phyloP scores from a whole-genome alignment of 1,140 invertebrate genomes.

The Drosophila malerkotliana region DNA sequence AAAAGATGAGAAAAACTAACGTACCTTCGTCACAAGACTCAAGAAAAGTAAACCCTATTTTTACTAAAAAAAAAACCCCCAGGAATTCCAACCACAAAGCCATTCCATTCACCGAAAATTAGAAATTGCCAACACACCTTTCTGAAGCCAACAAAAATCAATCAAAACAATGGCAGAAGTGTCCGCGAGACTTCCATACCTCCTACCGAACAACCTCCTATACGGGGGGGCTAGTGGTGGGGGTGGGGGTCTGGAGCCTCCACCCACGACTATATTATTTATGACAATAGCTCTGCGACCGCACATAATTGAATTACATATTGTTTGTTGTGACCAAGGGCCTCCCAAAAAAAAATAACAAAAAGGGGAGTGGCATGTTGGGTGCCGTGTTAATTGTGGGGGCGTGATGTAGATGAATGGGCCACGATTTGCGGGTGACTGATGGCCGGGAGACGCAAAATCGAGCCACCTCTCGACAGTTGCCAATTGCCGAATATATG shows the following conservation, averaged over 20 bases:
- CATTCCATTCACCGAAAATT: too few relatives aligned
- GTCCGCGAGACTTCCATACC: conserved; percentile 1
- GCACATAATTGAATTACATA: conserved; percentile 81
- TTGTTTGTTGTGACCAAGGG: conserved; percentile 52
- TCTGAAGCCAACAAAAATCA: conserved; percentile 4
- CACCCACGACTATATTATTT: conserved; percentile 56
- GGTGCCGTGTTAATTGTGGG: conserved; percentile 70
- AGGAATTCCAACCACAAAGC: too few relatives aligned
- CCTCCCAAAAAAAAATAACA: conserved; percentile 2
- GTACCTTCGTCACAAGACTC: too few relatives aligned
- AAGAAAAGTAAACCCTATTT: too few relatives aligned
- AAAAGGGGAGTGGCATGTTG: conserved; percentile 45
- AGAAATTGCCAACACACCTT: too few relatives aligned
- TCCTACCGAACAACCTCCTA: too few relatives aligned
- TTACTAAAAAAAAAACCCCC: too few relatives aligned
- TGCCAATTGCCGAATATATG: conserved; percentile 17
- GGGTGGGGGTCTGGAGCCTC: not conserved
- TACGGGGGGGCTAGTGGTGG: too few relatives aligned
- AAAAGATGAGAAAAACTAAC: too few relatives aligned
- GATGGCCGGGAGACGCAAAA: conserved; percentile 30
- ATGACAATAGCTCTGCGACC: conserved; percentile 68
- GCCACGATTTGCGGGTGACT: conserved; percentile 56
- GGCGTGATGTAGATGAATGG: conserved; percentile 79
- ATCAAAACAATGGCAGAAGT: conserved; percentile 14
- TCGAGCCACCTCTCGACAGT: conserved; percentile 17